Base-by-base conservation (phyloP, 2,888 invertebrate species). In the Eilema depressum region DNA sequence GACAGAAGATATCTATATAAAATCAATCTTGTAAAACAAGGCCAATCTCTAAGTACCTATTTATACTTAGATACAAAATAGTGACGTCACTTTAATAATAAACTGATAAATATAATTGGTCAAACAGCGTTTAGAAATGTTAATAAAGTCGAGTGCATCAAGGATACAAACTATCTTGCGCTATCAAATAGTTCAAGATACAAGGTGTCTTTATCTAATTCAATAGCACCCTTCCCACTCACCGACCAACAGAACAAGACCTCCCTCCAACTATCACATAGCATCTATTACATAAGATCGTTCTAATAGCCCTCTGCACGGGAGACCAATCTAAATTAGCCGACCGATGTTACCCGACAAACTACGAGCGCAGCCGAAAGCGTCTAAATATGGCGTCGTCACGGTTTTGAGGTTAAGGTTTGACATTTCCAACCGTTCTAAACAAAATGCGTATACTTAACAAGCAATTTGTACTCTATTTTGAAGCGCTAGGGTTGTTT, bases 321-420 rank as follows among this genome's bases (percentile, higher is more conserved):
- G 75, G 80, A 83, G 89, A 69, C 84, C 88, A 81, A 80, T 75
- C 83, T 86, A 86, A 84, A 85, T 82, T 89, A 86, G 92, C 75
- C 68, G 37, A 80, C 75, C 84, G 84, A 87, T 75, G 69, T 66
- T 69, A 71, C 59, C 86, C 92, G 92, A 92, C 84, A 82, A 75
- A 69, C 75, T 75, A 86, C 93, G 93, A 94, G 84, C 79, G 82
- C 73, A 82, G 76, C 88, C 93, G 93, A 93, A 87, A 82, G 83
- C 76, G 75, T 82, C 90, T 88, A 94, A 73, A 93, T 83, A 93
- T 94, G 93, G 93, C 93, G 89, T 83, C 92, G 91, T 93, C 94
- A 93, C 90, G 92, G 92, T 94, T 95, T 95, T 93, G 93, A 95
- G 95, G 95, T 95, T 93, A 95, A 95, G 95, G 95, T 94, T 94